Conservation (phyloP, 92 coral and sea anemone genomes). For the Scolanthus callimorphus region DNA sequence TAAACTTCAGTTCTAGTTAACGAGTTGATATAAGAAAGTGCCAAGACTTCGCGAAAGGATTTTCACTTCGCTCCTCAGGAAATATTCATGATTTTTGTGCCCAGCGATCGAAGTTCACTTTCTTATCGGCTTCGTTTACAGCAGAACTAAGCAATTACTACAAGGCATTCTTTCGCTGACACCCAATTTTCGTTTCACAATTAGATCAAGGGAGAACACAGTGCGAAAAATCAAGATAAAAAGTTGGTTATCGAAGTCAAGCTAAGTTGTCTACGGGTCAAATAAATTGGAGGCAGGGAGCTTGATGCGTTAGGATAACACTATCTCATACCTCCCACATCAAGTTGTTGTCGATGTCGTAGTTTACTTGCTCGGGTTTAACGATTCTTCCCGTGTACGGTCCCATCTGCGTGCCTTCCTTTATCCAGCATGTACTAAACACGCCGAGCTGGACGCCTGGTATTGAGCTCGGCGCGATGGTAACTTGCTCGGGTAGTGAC, state of each 20-base stretch:
- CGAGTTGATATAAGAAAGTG: too few species aligned
- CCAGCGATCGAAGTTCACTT: too few species aligned
- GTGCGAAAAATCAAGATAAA: not conserved
- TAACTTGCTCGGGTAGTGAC: conserved; percentile 93
- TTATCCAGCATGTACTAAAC: conserved; percentile 98
- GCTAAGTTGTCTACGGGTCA: not conserved
- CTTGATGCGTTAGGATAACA: too few species aligned
- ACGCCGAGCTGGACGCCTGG: conserved; percentile 99
- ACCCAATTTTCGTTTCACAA: not conserved
- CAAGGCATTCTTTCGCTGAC: not conserved
- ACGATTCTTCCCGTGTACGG: conserved; percentile 95
- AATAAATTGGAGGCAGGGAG: not conserved
- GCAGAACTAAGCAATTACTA: too few species aligned
- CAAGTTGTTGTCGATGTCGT: conserved; percentile 85
- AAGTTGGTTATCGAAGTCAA: not conserved
- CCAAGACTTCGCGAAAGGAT: too few species aligned
- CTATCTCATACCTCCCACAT: conserved; percentile 95
- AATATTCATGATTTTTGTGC: too few species aligned
- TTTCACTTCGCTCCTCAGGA: too few species aligned
- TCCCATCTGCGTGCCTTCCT: conserved; percentile 98
- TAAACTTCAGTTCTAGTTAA: too few species aligned
- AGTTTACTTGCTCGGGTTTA: conserved; percentile 82
- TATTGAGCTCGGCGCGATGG: conserved; percentile 88
- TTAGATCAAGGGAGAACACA: not conserved
- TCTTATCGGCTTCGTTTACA: too few species aligned